Evolutionary conservation across 2,113 vertebrate species (phyloP).

Genomic region (Archilochus colubris): DNA sequence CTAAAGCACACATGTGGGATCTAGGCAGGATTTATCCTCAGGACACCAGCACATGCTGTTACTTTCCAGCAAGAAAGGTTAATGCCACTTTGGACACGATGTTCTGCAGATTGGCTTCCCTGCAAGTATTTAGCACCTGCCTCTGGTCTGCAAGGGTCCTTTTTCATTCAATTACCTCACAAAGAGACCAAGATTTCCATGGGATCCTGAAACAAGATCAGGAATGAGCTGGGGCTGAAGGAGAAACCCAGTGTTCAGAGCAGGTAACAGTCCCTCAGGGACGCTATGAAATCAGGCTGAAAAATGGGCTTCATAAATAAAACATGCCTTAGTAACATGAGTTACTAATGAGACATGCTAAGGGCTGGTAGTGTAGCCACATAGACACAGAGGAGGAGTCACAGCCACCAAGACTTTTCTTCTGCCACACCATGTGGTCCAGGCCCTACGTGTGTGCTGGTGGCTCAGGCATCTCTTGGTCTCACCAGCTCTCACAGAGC

Average conservation of each 20-base stretch:
- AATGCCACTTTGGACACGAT: background rate
- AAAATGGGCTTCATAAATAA: slow-evolving; percentile 54
- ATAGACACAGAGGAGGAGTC: background rate
- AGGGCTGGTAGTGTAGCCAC: background rate
- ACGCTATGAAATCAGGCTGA: background rate
- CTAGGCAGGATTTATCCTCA: background rate
- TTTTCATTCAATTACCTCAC: background rate
- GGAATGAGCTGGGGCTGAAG: background rate
- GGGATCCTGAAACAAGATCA: background rate
- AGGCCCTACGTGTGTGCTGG: fast-evolving
- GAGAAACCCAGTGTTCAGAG: background rate
- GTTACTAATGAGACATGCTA: background rate
- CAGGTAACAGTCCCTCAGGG: background rate
- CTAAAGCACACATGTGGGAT: background rate
- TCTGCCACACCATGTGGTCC: background rate
- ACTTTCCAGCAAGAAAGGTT: background rate
- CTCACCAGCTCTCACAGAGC: background rate
- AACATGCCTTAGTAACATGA: background rate
- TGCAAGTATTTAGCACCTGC: background rate
- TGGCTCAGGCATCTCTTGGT: background rate
- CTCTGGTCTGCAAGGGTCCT: background rate
- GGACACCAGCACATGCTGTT: background rate
- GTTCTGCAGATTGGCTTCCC: background rate
- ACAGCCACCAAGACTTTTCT: background rate
- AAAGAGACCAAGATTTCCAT: background rate